Evolutionary conservation across 2,797 vertebrate genomes (phyloP), one percentile per base, ranked within the genome.

Genomic region (Pseudochaenichthys georgianus): DNA sequence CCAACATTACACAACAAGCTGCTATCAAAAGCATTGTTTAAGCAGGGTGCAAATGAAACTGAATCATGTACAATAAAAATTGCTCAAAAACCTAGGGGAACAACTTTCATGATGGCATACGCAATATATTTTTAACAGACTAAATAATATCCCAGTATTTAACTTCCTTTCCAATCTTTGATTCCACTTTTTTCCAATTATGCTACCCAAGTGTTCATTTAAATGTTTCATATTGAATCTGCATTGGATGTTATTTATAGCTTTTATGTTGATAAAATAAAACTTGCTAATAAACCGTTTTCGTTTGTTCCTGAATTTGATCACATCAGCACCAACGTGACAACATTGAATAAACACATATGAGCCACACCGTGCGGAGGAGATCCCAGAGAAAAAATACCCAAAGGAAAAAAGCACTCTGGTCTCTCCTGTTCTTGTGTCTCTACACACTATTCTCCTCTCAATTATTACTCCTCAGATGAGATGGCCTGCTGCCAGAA

Each of bases 201-300:
- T 54, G 59, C 16, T 51, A 1, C 28, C n/a, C n/a, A 55, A 53
- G 54, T 71, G 38, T 72, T 54, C 9, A 12, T 63, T n/a, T 45
- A 48, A 75, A 42, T 66, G 15, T 73, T 31, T 48, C 60, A 41
- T 51, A 31, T 66, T 73, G 38, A 34, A 41, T 55, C 28, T 55
- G 13, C 19, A 50, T 43, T 53, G n/a, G 12, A 73, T 19, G 1
- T 43, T 7, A 11, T 48, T 53, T 45, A 2, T 38, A 9, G 4
- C 1, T 2, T 57, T 47, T 63, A 45, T 55, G 5, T 21, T 47
- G 15, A 0, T 64, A 23, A 54, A 89, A 91, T 91, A 87, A 92
- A 89, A 80, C 16, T 6, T 0, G 3, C 31, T 16, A 74, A 19
- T 34, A 46, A 73, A 38, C 11, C 46, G 16, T 57, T 23, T 9